These are phyloP conservation scores for Vollenhovia emeryi DNA, from an alignment of 1,140 invertebrate species.

Conservation along the genomic window DNA sequence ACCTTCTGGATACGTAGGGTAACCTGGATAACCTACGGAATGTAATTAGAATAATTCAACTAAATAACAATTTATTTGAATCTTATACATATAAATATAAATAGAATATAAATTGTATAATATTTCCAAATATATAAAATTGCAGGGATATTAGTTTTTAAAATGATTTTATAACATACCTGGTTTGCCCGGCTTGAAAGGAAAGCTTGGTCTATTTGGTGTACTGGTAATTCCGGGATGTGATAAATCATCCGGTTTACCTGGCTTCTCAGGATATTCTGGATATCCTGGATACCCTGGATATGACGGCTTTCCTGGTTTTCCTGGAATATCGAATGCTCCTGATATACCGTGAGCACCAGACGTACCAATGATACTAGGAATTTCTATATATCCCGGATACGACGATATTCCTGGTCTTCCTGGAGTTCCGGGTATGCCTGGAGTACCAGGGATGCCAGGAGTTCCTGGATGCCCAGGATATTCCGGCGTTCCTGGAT, in stretches of 20 bases:
- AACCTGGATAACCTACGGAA: slow-evolving; percentile 31
- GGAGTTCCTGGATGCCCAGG: background rate
- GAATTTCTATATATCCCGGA: slow-evolving; percentile 40
- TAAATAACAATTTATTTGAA: background rate
- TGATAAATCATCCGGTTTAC: background rate
- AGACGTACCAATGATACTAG: background rate
- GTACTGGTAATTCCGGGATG: background rate
- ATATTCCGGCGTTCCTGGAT: too few species aligned
- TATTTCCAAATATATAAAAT: background rate
- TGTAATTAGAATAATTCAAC: background rate
- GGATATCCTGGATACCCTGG: slow-evolving; percentile 56
- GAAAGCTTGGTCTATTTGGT: background rate
- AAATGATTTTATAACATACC: slow-evolving; percentile 17
- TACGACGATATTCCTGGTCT: slow-evolving; percentile 64
- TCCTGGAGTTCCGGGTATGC: background rate
- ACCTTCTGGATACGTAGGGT: slow-evolving; percentile 34
- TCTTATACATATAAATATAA: background rate
- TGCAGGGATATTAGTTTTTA: background rate
- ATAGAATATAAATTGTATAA: background rate
- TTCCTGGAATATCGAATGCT: background rate
- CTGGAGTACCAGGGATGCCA: too few species aligned
- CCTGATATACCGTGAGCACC: slow-evolving; percentile 46
- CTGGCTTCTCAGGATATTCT: slow-evolving; percentile 3
- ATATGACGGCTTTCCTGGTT: slow-evolving; percentile 66
- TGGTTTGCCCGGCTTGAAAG: background rate